Evolutionary conservation across 1,140 invertebrate species (phyloP).

Genomic region (Halyomorpha halys): DNA sequence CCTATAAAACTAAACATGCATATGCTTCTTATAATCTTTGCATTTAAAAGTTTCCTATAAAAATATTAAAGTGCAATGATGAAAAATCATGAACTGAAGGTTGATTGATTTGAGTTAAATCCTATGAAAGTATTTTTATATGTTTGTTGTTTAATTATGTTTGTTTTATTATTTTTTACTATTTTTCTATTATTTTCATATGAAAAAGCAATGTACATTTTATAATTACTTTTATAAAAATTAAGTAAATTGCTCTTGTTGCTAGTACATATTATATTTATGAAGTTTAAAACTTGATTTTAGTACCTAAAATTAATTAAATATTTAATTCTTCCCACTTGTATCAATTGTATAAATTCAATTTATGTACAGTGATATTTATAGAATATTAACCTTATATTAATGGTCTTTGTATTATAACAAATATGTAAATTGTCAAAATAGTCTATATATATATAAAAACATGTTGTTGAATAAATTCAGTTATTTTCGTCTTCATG

Average conservation of each 20-base stretch:
- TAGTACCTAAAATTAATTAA: background rate
- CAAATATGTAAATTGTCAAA: conserved; percentile 11
- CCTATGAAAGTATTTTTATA: conserved; percentile 1
- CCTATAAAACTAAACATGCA: background rate
- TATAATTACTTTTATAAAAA: background rate
- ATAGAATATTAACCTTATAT: conserved; percentile 6
- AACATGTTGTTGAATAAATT: conserved; percentile 15
- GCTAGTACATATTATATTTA: background rate
- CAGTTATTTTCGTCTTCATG: conserved; percentile 12
- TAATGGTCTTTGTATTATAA: conserved; percentile 14
- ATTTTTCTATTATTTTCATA: conserved; percentile 8
- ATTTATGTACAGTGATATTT: conserved; percentile 7
- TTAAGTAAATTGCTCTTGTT: background rate
- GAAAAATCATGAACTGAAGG: conserved; percentile 2
- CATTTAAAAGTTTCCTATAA: conserved; percentile 14
- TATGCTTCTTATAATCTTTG: conserved; percentile 3
- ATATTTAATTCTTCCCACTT: background rate
- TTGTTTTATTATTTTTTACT: conserved; percentile 17
- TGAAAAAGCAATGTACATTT: background rate
- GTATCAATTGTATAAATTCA: conserved; percentile 13
- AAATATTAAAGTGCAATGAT: conserved; percentile 3
- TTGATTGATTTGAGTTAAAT: background rate
- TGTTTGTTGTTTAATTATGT: conserved; percentile 1
- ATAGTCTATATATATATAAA: conserved; percentile 12
- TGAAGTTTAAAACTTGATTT: background rate